These are phyloP conservation scores for Spodoptera frugiperda DNA, from an alignment of 1,140 invertebrate species.

Conservation along the genomic window DNA sequence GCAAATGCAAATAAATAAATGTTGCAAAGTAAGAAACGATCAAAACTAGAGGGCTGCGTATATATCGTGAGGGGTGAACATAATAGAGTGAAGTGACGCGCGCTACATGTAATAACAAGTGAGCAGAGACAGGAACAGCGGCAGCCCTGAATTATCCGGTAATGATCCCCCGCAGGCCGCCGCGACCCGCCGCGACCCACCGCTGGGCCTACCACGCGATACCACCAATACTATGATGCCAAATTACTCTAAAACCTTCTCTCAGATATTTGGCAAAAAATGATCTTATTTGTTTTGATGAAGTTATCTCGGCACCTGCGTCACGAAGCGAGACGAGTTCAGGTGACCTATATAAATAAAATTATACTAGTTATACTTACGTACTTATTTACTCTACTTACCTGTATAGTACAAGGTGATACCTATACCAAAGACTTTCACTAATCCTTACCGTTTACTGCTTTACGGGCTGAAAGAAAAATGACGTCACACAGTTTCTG, in stretches of 20 bases:
- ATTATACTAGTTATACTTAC: too few species aligned
- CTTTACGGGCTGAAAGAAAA: too few species aligned
- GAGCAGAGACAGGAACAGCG: constrained; percentile 23
- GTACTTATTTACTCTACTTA: too few species aligned
- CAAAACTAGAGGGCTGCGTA: constrained; percentile 49
- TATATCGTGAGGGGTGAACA: constrained; percentile 49
- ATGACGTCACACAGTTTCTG: too few species aligned
- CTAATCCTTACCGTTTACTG: too few species aligned
- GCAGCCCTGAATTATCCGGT: constrained; percentile 12
- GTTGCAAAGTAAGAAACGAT: constrained; percentile 42
- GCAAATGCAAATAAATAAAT: too few species aligned
- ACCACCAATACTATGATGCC: background rate
- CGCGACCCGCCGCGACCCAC: background rate
- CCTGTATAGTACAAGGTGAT: too few species aligned
- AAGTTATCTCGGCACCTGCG: too few species aligned
- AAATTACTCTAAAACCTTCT: background rate
- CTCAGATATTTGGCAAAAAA: background rate
- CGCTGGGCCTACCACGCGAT: background rate
- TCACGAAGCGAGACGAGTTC: too few species aligned
- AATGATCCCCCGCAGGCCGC: constrained; percentile 24
- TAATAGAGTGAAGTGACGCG: constrained; percentile 64
- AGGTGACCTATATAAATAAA: too few species aligned
- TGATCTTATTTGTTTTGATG: background rate
- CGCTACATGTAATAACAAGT: constrained; percentile 64
- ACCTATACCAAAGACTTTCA: too few species aligned